Conservation (phyloP, 2,113 vertebrate species). For the Bubo bubo region DNA sequence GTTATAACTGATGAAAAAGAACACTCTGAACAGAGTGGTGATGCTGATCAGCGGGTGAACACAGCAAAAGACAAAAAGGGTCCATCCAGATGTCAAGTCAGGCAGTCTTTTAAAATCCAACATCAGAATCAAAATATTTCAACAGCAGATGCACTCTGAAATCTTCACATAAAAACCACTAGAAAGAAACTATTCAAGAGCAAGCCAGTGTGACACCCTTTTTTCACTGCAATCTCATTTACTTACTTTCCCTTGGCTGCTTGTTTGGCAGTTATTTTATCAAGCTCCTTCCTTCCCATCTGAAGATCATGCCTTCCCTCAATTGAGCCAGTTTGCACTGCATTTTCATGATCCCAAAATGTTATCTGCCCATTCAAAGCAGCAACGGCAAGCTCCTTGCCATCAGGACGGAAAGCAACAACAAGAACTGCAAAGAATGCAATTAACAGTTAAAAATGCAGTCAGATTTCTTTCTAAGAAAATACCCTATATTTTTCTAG, state of each 20-base stretch:
- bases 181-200: neutral
- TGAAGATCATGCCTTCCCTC: conserved; percentile 90
- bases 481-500: neutral
- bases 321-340: conserved; percentile 84
- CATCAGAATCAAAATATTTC: neutral
- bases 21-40: neutral
- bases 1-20: neutral
- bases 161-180: accelerated
- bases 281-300: conserved; percentile 89
- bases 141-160: neutral
- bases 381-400: conserved; percentile 89
- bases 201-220: accelerated
- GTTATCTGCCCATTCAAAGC: conserved; percentile 89
- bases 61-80: neutral
- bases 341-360: conserved; percentile 89
- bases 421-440: conserved; percentile 77
- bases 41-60: neutral
- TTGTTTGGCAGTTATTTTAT: conserved; percentile 94
- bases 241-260: conserved; percentile 93
- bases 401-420: conserved; percentile 88
- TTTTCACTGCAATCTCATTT: neutral
- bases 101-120: neutral
- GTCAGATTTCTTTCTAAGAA: neutral
- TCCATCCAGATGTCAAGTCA: neutral
- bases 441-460: neutral